Base-by-base conservation (phyloP, 2,888 invertebrate genomes). In the Cyaniris semiargus region DNA sequence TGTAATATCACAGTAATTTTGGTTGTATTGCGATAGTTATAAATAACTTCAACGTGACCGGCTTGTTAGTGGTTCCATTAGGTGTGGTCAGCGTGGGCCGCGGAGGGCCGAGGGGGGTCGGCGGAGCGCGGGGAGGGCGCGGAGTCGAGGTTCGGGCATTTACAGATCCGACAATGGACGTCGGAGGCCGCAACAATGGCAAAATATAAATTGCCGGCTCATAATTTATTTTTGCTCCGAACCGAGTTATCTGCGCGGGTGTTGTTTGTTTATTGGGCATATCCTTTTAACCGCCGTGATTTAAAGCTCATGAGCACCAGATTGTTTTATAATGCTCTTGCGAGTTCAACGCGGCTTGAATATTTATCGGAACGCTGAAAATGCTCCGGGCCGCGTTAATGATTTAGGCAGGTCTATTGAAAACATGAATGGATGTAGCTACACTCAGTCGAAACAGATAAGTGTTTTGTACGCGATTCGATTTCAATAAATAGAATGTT, bases 41-140 rank as follows among this genome's bases (percentile, higher is more conserved):
- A 92, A 92, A 92, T 92, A 91, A 91, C 85, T 85, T 84, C 88
- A 89, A 92, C 93, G 92, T 92, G 92, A 92, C 91, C 89, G 80
- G 93, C 87, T 89, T 93, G 90, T 92, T 92, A 91, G 90, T 90
- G 80, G 89, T 87, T 88, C 88, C 87, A 90, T 93, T 92, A 85
- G 83, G 85, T 84, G 85, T 85, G 88, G 85, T 85, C 86, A 60
- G 60, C 4, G 21, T 0, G 23, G 10, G n/a, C 21, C 8, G 58
- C 8, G 21, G 21, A 18, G 58, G 21, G 23, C 4, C 60, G 60
- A 21, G 18, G 5, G 48, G 53, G 53, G 53, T 53, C 53, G 18
- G 18, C 15, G 15, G 53, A 18, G 53, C 18, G 53, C 53, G 53
- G 53, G 18, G 53, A 53, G 53, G 53, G 53, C 18, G 15, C n/a